Percentiles rank a stretch among this genome's conserved stretches.
Evolutionary conservation across 2,797 vertebrate species (phyloP).

Genomic region (Cheirogaleus major): DNA sequence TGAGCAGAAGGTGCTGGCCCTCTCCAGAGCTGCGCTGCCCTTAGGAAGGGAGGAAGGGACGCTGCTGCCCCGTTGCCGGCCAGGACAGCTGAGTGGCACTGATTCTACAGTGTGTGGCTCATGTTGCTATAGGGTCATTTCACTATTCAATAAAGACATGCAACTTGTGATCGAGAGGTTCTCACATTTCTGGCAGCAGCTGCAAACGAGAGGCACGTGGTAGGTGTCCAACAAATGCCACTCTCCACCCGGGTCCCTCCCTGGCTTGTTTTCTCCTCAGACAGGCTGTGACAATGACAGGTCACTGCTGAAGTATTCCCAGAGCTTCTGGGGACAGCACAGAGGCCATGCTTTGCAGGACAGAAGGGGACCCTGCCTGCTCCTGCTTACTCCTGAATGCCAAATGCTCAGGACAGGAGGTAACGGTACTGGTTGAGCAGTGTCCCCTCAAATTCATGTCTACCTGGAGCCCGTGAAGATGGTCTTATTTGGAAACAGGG

Average conservation of each 20-base stretch:
- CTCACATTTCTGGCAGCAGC: background rate
- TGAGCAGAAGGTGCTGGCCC: background rate
- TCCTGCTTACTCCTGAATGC: background rate
- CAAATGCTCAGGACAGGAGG: background rate
- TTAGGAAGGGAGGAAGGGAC: background rate
- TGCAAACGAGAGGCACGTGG: background rate
- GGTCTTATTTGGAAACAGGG: background rate
- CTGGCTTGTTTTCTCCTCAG: rapidly evolving
- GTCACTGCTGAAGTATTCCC: background rate
- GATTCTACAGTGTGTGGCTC: background rate
- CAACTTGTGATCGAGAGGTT: background rate
- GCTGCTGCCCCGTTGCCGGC: rapidly evolving
- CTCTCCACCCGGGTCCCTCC: background rate
- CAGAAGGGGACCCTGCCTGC: background rate
- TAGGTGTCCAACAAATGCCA: background rate
- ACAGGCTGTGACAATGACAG: no score
- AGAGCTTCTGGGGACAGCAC: background rate
- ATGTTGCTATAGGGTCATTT: background rate
- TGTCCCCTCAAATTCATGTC: background rate
- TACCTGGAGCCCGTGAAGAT: background rate
- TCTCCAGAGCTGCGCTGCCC: rapidly evolving
- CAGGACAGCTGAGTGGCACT: rapidly evolving
- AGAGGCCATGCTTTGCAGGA: background rate
- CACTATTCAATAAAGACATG: background rate
- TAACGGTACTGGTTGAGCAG: background rate